Conservation (phyloP, 2,113 vertebrate genomes). For the Ginglymostoma cirratum region DNA sequence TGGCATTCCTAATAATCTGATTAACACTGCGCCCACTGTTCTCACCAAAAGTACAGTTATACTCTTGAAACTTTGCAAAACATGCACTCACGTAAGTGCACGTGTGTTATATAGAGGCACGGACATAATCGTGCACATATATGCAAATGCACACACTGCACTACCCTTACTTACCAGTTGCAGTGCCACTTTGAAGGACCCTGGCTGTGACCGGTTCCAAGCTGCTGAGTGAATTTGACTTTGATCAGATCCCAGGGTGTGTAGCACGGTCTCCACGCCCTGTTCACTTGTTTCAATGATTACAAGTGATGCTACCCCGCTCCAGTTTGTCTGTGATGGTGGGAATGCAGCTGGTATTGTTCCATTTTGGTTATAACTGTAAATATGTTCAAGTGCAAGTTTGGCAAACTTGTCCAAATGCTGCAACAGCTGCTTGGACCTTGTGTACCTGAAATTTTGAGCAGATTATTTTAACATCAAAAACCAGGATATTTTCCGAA, state of each 20-base stretch:
- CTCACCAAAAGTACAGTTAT: neutral
- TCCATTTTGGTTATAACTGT: constrained; percentile 40
- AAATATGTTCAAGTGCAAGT: constrained; percentile 53
- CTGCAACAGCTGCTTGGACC: constrained; percentile 53
- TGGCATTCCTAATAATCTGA: no score
- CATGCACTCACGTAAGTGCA: neutral
- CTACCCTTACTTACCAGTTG: constrained; percentile 55
- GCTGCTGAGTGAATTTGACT: neutral
- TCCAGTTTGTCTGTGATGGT: constrained; percentile 18
- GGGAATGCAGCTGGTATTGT: neutral
- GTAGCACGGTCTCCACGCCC: neutral
- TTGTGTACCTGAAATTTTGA: constrained; percentile 53
- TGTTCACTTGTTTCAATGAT: constrained; percentile 55
- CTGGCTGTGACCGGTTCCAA: no score
- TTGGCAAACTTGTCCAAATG: constrained; percentile 62
- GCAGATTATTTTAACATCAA: neutral
- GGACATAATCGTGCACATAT: neutral
- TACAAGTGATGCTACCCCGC: constrained; percentile 58
- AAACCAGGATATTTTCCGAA: neutral
- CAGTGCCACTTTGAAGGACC: constrained; percentile 53
- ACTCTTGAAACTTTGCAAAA: neutral
- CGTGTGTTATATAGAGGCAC: neutral
- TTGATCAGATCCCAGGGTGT: neutral
- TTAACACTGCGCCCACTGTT: neutral
- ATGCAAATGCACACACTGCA: neutral